Percentiles rank a stretch among this genome's conserved stretches.
Evolutionary conservation across 2,888 invertebrate species (phyloP).

Genomic region (Troglohyphantes excavatus): DNA sequence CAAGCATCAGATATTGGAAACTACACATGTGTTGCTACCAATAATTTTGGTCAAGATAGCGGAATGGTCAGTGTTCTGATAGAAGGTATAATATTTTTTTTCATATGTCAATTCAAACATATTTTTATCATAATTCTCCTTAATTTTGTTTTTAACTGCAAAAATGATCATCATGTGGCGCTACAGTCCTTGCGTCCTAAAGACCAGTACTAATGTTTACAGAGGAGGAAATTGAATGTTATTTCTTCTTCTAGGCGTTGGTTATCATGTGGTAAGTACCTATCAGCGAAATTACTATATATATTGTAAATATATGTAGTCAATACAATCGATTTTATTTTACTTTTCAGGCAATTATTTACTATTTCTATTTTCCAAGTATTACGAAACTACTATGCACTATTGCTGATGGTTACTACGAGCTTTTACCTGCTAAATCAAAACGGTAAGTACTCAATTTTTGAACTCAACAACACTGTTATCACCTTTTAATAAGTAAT

Average conservation of each 20-base stretch:
- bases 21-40: constrained; percentile 50
- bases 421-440: too few relatives aligned
- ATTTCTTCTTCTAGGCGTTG: not conserved
- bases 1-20: constrained; percentile 66
- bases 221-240: not conserved
- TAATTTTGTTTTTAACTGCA: constrained; percentile 17
- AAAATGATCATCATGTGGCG: constrained; percentile 42
- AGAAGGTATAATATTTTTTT: constrained; percentile 42
- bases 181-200: constrained; percentile 15
- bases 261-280: not conserved
- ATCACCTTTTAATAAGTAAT: too few relatives aligned
- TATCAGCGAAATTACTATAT: too few relatives aligned
- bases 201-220: not conserved
- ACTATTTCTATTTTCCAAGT: too few relatives aligned
- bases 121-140: not conserved
- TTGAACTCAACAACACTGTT: too few relatives aligned
- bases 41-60: constrained; percentile 46
- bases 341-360: too few relatives aligned
- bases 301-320: too few relatives aligned
- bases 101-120: not conserved
- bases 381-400: too few relatives aligned
- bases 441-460: too few relatives aligned
- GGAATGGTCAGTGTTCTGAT: constrained; percentile 33
- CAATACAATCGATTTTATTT: too few relatives aligned
- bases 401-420: too few relatives aligned